A percentile compares a stretch with the other conserved stretches of the same genome.
Evolutionary conservation across 2,888 invertebrate genomes (phyloP).

Genomic region (Campopleginae sp.): DNA sequence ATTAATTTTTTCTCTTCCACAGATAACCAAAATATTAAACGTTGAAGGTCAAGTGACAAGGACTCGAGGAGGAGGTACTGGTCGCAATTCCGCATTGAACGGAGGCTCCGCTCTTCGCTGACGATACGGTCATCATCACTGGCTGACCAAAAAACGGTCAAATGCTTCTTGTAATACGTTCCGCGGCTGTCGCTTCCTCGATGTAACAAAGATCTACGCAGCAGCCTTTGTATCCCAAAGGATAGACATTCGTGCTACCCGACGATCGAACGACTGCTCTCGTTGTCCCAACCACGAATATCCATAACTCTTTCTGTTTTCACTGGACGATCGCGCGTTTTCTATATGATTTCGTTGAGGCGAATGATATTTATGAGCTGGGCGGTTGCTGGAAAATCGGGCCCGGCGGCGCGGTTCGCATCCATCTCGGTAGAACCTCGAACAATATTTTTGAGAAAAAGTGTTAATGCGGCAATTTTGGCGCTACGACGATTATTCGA

Average conservation of each 20-base stretch:
- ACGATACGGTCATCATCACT: constrained; percentile 69
- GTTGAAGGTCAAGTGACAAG: constrained; percentile 86
- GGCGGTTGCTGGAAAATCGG: no score
- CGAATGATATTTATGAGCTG: no score
- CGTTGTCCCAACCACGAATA: constrained; percentile 95
- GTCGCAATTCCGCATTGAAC: constrained; percentile 56
- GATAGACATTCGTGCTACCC: constrained; percentile 93
- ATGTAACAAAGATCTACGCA: constrained; percentile 94
- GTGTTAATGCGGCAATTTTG: constrained; percentile 60
- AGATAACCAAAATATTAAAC: no score
- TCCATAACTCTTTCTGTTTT: constrained; percentile 93
- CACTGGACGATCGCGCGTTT: no score
- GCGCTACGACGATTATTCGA: constrained; percentile 49
- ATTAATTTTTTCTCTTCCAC: no score
- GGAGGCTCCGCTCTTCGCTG: constrained; percentile 66
- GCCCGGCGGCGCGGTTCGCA: no score
- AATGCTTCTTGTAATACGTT: constrained; percentile 92
- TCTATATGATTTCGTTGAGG: no score
- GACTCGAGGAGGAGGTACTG: constrained; percentile 71
- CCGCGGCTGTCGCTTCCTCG: constrained; percentile 89
- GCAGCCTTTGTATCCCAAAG: constrained; percentile 93
- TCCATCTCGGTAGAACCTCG: no score
- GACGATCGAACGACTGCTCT: constrained; percentile 92
- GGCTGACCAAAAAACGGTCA: constrained; percentile 90
- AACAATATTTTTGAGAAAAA: no score